Conservation (phyloP, 2,113 vertebrate genomes). For the Athene cunicularia region DNA sequence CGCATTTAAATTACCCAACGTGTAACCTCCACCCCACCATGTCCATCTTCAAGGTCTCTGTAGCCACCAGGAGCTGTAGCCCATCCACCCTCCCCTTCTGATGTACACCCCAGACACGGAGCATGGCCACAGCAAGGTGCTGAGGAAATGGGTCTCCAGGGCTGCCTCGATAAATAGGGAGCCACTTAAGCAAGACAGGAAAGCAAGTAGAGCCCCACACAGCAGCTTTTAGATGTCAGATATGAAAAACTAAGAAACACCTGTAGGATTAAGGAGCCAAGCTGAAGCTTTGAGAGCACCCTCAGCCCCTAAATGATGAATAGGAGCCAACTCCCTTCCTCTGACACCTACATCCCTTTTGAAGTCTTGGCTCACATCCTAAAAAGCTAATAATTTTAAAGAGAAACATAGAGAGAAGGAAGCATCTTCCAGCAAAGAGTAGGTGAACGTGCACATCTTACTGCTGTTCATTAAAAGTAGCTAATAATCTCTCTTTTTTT, state of each 20-base stretch:
- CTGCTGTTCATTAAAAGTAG: slow-evolving; percentile 53
- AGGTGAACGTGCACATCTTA: not conserved
- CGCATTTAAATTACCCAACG: not conserved
- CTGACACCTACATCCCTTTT: not conserved
- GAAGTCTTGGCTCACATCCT: not conserved
- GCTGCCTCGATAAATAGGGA: not conserved
- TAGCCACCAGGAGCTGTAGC: not conserved
- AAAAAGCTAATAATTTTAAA: not conserved
- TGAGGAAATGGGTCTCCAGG: not conserved
- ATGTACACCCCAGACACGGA: not conserved
- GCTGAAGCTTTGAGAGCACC: not conserved
- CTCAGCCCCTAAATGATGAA: not conserved
- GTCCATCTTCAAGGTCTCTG: fast-evolving
- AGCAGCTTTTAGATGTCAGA: not conserved
- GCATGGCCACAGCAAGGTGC: fast-evolving
- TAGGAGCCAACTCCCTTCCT: not conserved
- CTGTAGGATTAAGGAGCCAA: not conserved
- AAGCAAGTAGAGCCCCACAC: not conserved
- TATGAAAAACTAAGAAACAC: not conserved
- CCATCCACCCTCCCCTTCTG: not conserved
- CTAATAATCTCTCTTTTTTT: slow-evolving; percentile 39
- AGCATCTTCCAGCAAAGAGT: not conserved
- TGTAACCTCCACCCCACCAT: not conserved
- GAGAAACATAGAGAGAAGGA: not conserved
- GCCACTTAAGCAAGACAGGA: not conserved